Evolutionary conservation across 2,113 vertebrate species (phyloP).

Genomic region (Lycaon pictus): DNA sequence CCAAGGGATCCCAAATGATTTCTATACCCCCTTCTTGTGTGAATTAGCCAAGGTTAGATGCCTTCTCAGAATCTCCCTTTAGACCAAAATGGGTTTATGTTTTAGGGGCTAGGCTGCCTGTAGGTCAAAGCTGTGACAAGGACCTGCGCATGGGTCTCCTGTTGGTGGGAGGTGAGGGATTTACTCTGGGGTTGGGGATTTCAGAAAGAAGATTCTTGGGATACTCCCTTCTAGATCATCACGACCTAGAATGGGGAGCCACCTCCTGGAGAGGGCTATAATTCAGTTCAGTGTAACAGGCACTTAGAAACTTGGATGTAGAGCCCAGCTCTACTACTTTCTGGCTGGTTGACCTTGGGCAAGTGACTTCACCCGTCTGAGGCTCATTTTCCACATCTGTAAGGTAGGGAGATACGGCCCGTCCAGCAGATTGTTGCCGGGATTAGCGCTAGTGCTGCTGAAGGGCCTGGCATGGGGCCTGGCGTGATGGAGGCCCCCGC

Average conservation of each 20-base stretch:
- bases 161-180: neutral
- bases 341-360: neutral
- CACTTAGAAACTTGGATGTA: neutral
- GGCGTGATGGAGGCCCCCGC: neutral
- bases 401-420: neutral
- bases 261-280: rapidly evolving
- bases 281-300: neutral
- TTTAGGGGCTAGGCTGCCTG: neutral
- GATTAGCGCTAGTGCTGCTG: no score
- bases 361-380: neutral
- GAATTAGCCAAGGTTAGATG: neutral
- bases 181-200: neutral
- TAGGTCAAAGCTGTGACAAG: neutral
- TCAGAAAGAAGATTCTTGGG: neutral
- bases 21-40: neutral
- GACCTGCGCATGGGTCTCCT: neutral
- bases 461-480: neutral
- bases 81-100: neutral
- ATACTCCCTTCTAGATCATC: neutral
- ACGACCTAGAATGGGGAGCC: no score
- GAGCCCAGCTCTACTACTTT: neutral
- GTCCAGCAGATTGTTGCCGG: neutral
- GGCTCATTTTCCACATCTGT: neutral
- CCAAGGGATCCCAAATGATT: neutral
- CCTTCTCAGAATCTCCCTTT: neutral